A percentile compares a stretch with the other conserved stretches of the same genome.
These are phyloP conservation scores for Acleris holmiana DNA, from an alignment of 2,888 invertebrate genomes.

Conservation along the genomic window DNA sequence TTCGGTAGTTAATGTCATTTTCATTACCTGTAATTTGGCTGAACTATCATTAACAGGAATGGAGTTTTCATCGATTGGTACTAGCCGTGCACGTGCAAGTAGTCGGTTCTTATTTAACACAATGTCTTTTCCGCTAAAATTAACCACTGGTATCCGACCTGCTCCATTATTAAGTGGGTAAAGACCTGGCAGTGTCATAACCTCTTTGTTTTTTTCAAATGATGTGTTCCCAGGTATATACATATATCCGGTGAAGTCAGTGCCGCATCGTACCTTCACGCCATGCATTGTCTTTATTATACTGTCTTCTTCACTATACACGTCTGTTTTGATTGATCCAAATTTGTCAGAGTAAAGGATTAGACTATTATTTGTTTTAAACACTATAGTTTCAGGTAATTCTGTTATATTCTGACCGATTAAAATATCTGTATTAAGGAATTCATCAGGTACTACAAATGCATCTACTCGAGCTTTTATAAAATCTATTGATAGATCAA, in stretches of 20 bases:
- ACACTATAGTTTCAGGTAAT: not conserved
- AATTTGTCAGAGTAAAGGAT: not conserved
- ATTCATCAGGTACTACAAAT: not conserved
- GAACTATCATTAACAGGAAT: not conserved
- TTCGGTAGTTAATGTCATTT: not conserved
- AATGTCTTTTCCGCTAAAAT: not conserved
- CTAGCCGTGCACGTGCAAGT: not conserved
- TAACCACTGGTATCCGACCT: not conserved
- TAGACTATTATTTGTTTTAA: not conserved
- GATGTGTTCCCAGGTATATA: slow-evolving; percentile 5
- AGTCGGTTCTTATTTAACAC: not conserved
- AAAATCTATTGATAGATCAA: not conserved
- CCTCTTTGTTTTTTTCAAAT: not conserved
- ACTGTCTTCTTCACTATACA: not conserved
- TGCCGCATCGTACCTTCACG: not conserved
- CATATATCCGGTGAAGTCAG: not conserved
- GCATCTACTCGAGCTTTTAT: not conserved
- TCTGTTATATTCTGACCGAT: slow-evolving; percentile 5
- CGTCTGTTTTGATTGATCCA: not conserved
- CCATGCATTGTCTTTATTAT: not conserved
- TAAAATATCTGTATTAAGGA: not conserved
- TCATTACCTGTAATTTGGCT: not conserved
- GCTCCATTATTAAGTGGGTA: not conserved
- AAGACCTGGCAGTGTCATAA: slow-evolving; percentile 1
- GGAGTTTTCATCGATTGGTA: not conserved